phyloP scores from a whole-genome alignment of 2,113 vertebrate genomes.

The Eclectus roratus region DNA sequence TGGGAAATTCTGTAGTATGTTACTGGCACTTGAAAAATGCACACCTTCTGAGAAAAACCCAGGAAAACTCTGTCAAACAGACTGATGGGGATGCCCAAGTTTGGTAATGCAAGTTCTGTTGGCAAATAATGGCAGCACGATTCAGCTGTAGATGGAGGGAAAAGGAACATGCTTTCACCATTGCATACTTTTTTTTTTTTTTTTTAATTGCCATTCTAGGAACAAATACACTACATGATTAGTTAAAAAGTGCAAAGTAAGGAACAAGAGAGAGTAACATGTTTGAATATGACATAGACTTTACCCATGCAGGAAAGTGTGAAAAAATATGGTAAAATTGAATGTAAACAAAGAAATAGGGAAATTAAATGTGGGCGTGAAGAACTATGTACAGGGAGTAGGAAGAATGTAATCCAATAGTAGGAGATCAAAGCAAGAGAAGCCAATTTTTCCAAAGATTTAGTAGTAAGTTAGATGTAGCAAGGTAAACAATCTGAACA shows the following conservation, averaged over 20 bases:
- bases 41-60: slow-evolving; percentile 80
- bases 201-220: not conserved
- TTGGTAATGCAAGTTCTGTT: slow-evolving; percentile 61
- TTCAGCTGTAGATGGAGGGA: slow-evolving; percentile 59
- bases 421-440: slow-evolving; percentile 38
- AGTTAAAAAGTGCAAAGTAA: slow-evolving; percentile 42
- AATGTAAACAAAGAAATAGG: slow-evolving; percentile 54
- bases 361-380: slow-evolving; percentile 37
- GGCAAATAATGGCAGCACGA: slow-evolving; percentile 55
- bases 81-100: slow-evolving; percentile 83
- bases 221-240: not conserved
- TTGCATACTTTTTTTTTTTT: not conserved
- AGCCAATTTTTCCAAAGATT: slow-evolving; percentile 38
- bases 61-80: slow-evolving; percentile 85
- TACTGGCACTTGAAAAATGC: slow-evolving; percentile 82
- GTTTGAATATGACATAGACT: slow-evolving; percentile 27
- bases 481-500: not conserved
- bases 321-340: slow-evolving; percentile 48
- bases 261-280: not conserved
- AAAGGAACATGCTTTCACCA: slow-evolving; percentile 30
- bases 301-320: slow-evolving; percentile 20
- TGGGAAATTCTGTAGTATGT: slow-evolving; percentile 79
- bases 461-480: not conserved
- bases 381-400: not conserved
- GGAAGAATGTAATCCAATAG: slow-evolving; percentile 19